A percentile compares a stretch with the other conserved stretches of the same genome.
phyloP scores from a whole-genome alignment of 2,797 vertebrate genomes.

The Vultur gryphus region DNA sequence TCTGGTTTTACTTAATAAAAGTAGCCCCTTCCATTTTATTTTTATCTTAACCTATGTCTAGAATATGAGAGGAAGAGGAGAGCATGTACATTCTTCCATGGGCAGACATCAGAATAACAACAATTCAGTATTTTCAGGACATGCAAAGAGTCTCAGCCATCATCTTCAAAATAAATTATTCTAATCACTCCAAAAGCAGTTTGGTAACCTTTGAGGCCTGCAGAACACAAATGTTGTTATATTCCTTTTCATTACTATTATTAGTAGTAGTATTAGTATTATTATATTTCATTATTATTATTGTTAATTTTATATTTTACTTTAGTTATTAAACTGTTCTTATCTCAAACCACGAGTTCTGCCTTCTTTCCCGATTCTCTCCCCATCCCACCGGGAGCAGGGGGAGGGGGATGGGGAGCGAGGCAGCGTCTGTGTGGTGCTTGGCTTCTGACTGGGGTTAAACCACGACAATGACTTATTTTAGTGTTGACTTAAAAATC shows the following conservation, averaged over 20 bases:
- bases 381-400: no score
- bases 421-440: no score
- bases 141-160: not conserved
- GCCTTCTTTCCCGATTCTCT: no score
- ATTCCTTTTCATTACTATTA: no score
- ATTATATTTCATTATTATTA: no score
- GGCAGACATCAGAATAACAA: not conserved
- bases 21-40: not conserved
- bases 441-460: no score
- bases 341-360: no score
- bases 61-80: not conserved
- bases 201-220: not conserved
- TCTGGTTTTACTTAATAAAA: not conserved
- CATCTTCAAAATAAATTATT: conserved; percentile 16
- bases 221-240: not conserved
- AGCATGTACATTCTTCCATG: not conserved
- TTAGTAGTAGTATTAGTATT: no score
- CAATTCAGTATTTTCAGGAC: not conserved
- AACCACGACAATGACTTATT: not conserved
- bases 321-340: no score
- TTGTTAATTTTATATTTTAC: no score
- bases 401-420: no score
- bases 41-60: not conserved
- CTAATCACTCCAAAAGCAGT: not conserved
- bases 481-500: conserved; percentile 4